A percentile compares a stretch with the other conserved stretches of the same genome.
These are phyloP conservation scores for Cyclina sinensis DNA, from an alignment of 1,140 invertebrate species.

Conservation along the genomic window DNA sequence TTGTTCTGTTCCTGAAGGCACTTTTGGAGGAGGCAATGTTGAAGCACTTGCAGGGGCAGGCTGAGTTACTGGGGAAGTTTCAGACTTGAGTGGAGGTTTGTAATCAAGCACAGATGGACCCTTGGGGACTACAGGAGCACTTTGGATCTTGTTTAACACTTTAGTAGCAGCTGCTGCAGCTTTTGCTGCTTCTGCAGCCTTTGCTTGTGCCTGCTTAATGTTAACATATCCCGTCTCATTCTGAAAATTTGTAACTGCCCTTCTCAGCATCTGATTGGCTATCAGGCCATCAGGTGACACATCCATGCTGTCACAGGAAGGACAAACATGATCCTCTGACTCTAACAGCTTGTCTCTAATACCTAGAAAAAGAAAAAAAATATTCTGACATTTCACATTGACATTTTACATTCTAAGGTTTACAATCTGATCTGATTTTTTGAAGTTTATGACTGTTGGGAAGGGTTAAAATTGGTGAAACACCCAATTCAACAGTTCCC, in stretches of 20 bases:
- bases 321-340: conserved; percentile 97
- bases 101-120: conserved; percentile 57
- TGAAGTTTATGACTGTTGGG: no score
- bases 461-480: no score
- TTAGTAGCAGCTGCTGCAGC: conserved; percentile 8
- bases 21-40: not conserved
- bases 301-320: conserved; percentile 96
- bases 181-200: conserved; percentile 49
- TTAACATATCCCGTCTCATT: conserved; percentile 95
- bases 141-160: conserved; percentile 1
- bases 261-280: conserved; percentile 96
- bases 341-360: conserved; percentile 96
- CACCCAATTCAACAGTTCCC: no score
- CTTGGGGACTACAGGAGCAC: not conserved
- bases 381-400: no score
- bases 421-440: no score
- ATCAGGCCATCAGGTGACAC: conserved; percentile 97
- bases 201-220: conserved; percentile 48
- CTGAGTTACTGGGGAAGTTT: conserved; percentile 30
- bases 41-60: not conserved
- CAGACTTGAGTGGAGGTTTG: conserved; percentile 61
- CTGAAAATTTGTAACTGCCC: conserved; percentile 94
- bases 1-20: not conserved
- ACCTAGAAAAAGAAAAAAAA: no score
- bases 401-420: no score